Percentiles rank a stretch among this genome's conserved stretches.
Evolutionary conservation across 2,888 invertebrate species (phyloP).

Genomic region (Ochropleura plecta): DNA sequence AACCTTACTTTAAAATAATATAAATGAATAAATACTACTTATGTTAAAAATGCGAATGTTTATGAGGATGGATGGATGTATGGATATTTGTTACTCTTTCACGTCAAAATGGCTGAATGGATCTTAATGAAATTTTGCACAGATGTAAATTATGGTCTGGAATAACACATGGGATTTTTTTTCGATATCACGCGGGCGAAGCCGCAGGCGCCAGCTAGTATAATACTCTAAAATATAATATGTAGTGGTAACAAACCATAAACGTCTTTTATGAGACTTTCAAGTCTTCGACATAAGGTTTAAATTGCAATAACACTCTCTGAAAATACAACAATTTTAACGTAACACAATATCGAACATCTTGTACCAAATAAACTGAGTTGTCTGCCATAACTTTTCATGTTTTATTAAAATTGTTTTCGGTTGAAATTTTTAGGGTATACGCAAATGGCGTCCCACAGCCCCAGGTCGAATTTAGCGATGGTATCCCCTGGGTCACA

Average conservation of each 20-base stretch:
- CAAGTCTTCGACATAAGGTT: background rate
- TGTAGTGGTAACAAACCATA: background rate
- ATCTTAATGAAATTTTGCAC: no score
- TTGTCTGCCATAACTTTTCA: constrained; percentile 30
- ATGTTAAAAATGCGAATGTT: no score
- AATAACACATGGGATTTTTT: no score
- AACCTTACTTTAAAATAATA: no score
- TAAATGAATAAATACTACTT: no score
- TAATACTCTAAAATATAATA: background rate
- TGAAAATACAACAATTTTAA: background rate
- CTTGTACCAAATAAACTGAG: constrained; percentile 24
- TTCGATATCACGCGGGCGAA: no score
- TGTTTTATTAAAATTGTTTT: constrained; percentile 60
- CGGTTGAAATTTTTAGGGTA: constrained; percentile 47
- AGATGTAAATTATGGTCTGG: no score
- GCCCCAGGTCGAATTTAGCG: constrained; percentile 78
- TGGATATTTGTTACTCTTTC: no score
- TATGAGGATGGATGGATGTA: no score
- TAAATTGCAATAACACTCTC: no score
- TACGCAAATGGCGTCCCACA: constrained; percentile 72
- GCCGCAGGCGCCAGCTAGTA: no score
- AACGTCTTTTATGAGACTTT: background rate
- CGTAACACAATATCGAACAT: constrained; percentile 1
- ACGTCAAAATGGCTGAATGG: no score
- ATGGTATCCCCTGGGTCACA: constrained; percentile 66